A percentile compares a stretch with the other conserved stretches of the same genome.
These are phyloP conservation scores for Drosophila meridionalis DNA, from an alignment of 2,888 invertebrate species.

Conservation along the genomic window DNA sequence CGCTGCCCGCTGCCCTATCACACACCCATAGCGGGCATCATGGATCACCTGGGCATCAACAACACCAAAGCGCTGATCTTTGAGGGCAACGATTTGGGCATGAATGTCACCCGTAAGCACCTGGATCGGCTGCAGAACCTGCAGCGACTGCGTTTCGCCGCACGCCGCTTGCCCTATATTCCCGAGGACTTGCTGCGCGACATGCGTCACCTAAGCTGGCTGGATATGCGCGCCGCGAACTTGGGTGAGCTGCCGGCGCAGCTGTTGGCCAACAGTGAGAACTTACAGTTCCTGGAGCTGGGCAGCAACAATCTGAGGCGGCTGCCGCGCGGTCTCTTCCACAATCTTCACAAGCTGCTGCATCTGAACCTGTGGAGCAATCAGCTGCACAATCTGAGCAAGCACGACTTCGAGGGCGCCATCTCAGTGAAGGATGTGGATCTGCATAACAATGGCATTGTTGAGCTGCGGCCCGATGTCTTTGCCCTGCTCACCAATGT, in stretches of 20 bases:
- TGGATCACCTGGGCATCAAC: constrained; percentile 82
- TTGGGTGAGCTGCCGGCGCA: constrained; percentile 87
- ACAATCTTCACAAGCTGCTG: constrained; percentile 87
- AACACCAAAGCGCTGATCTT: constrained; percentile 86
- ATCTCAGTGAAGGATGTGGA: constrained; percentile 88
- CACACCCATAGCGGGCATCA: constrained; percentile 85
- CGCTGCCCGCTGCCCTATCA: constrained; percentile 83
- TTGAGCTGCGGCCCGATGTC: constrained; percentile 87
- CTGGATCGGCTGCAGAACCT: constrained; percentile 87
- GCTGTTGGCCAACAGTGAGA: constrained; percentile 87
- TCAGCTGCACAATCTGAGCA: constrained; percentile 87
- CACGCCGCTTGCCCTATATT: constrained; percentile 87
- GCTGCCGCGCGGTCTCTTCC: constrained; percentile 88
- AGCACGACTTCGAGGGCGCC: constrained; percentile 88
- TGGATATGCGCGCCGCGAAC: constrained; percentile 88
- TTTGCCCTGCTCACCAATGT: constrained; percentile 88
- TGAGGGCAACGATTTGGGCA: constrained; percentile 86
- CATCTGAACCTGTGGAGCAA: constrained; percentile 90
- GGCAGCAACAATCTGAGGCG: constrained; percentile 88
- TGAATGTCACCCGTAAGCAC: constrained; percentile 87
- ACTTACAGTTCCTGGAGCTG: constrained; percentile 88
- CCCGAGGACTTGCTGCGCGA: constrained; percentile 88
- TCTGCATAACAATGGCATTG: constrained; percentile 88
- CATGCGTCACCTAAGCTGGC: constrained; percentile 87
- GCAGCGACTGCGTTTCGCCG: constrained; percentile 87